Evolutionary conservation across 2,888 invertebrate species (phyloP), one percentile per base, ranked within the genome.

Genomic region (Pseudococcus viburni): DNA sequence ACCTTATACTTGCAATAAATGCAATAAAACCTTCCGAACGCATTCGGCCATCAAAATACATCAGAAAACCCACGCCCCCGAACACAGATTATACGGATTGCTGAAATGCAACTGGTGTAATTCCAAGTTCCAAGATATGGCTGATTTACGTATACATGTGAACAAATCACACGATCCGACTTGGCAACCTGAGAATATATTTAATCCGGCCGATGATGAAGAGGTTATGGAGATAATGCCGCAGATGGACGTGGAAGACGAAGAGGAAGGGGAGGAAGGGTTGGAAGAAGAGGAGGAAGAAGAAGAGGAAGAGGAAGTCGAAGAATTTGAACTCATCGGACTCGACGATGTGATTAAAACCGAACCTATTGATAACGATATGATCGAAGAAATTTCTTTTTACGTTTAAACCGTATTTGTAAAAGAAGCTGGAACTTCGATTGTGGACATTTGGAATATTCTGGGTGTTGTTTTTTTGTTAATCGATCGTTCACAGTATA

Each of bases 1-100:
- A 19, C 88, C 88, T 15, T 88, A 88, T 77, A 51, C 55, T 17
- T 88, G 88, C 55, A 33, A 9, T 6, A 19, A n/a, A 12, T 88
- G 88, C 19, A 46, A 77, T 11, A 88, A 88, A 51, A 59, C 39
- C 46, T 88, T 88, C 73, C 88, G 88, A 15, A 88, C 88, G 68
- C 88, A 88, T 73, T 88, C 88, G 73, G 88, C 88, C 39, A 88
- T 88, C 12, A 88, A 88, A 73, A 88, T 88, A 22, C 88, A 88
- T 26, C 84, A 68, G n/a, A 64, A 73, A 33, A 85, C 85, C 22
- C 88, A 88, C 51, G 15, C 55, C 46, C n/a, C 17, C 8, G 80
- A 55, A n/a, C 33, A 51, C 19, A 33, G 4, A 48, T n/a, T 55
- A 3, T 33, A 17, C 26, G 33, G 33, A 1, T 9, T 51, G 8